Percentiles rank a stretch among this genome's conserved stretches.
These are phyloP conservation scores for Ivindomyrus marchei DNA, from an alignment of 2,113 vertebrate species.

Conservation along the genomic window DNA sequence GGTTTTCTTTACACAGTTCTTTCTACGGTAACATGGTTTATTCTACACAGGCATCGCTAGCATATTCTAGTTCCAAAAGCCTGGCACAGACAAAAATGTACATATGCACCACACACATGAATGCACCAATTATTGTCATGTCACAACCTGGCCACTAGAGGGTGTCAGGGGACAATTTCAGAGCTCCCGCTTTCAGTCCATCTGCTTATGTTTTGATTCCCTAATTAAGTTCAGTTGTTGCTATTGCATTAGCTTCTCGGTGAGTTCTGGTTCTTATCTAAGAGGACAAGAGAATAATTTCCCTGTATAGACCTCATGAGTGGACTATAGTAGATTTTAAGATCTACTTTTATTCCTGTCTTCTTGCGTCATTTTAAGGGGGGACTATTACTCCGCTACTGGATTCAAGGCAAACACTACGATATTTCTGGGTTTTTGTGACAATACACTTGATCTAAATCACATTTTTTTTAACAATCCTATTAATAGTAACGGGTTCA, in stretches of 20 bases:
- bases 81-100: not conserved
- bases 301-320: not conserved
- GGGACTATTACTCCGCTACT: not conserved
- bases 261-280: not conserved
- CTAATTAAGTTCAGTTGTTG: not conserved
- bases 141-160: not conserved
- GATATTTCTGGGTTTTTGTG: not conserved
- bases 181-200: not conserved
- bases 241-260: not conserved
- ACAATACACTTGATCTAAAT: not conserved
- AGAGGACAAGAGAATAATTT: not conserved
- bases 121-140: not conserved
- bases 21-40: not conserved
- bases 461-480: not conserved
- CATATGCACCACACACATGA: not conserved
- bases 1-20: not conserved
- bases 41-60: not conserved
- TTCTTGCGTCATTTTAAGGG: not conserved
- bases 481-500: not conserved
- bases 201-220: not conserved
- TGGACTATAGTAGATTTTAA: not conserved
- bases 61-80: not conserved
- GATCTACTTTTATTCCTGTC: not conserved
- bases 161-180: not conserved
- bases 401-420: not conserved